A percentile compares a stretch with the other conserved stretches of the same genome.
These are phyloP conservation scores for Dinoponera quadriceps DNA, from an alignment of 1,140 invertebrate species.

Conservation along the genomic window DNA sequence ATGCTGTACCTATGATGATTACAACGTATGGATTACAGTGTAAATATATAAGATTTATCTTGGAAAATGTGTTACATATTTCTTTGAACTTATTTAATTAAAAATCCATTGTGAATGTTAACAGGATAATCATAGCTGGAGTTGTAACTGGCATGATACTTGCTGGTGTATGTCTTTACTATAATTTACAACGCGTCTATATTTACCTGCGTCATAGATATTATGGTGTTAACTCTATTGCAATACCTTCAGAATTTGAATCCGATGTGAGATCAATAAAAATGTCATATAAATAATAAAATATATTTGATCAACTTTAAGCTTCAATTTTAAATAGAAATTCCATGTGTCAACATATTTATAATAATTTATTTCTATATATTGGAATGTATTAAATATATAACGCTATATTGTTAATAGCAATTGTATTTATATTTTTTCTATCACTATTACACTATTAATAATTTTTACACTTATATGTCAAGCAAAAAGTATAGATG, in stretches of 20 bases:
- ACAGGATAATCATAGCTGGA: conserved; percentile 35
- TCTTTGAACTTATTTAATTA: neutral
- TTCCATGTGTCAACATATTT: neutral
- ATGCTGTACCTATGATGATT: conserved; percentile 52
- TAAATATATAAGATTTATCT: conserved; percentile 43
- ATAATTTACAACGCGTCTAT: conserved; percentile 30
- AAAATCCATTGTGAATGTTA: neutral
- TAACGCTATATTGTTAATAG: neutral
- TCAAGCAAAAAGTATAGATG: conserved; percentile 36
- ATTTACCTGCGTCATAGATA: conserved; percentile 27
- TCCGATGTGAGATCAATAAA: conserved; percentile 27
- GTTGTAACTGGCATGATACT: conserved; percentile 46
- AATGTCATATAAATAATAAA: conserved; percentile 5
- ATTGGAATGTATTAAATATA: neutral
- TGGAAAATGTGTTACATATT: neutral
- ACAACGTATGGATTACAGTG: conserved; percentile 36
- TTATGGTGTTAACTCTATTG: conserved; percentile 6
- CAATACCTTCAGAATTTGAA: conserved; percentile 39
- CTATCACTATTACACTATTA: neutral
- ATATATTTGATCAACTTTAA: neutral
- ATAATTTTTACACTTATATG: conserved; percentile 17
- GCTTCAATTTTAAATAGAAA: neutral
- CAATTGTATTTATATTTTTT: neutral
- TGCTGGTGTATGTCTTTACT: conserved; percentile 35
- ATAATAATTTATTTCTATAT: conserved; percentile 7